These are phyloP conservation scores for Papilio machaon DNA, from an alignment of 1,140 invertebrate species.

Conservation along the genomic window DNA sequence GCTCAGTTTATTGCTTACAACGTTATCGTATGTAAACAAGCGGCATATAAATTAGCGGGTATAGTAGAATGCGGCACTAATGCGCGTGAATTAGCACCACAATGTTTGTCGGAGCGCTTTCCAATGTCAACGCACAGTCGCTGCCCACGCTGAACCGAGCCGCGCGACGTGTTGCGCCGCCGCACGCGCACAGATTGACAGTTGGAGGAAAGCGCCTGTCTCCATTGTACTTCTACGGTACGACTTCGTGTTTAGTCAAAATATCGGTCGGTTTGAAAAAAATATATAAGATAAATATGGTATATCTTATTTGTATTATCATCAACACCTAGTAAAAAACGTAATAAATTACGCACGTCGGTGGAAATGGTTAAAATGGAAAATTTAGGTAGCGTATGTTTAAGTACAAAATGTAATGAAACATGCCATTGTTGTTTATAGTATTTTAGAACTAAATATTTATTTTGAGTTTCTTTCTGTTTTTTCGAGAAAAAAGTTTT, in stretches of 20 bases:
- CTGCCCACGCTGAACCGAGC: constrained; percentile 50
- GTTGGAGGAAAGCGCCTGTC: constrained; percentile 39
- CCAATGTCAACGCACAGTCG: constrained; percentile 60
- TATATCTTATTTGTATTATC: neutral
- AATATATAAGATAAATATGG: neutral
- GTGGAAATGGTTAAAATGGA: too few species aligned
- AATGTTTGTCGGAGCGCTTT: constrained; percentile 58
- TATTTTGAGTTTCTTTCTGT: too few species aligned
- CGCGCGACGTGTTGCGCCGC: neutral
- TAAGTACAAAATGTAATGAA: too few species aligned
- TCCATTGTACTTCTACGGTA: constrained; percentile 46
- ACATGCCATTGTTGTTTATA: too few species aligned
- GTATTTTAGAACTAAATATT: too few species aligned
- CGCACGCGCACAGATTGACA: constrained; percentile 57
- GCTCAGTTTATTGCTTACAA: constrained; percentile 24
- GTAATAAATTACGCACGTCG: too few species aligned
- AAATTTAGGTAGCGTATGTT: too few species aligned
- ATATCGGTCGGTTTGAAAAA: neutral
- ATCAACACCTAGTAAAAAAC: neutral
- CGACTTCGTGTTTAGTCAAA: constrained; percentile 12
- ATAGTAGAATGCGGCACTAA: constrained; percentile 34
- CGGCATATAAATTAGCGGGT: constrained; percentile 28
- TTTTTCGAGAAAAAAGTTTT: too few species aligned
- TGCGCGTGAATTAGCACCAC: constrained; percentile 51
- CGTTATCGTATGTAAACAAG: constrained; percentile 26